A percentile compares a stretch with the other conserved stretches of the same genome.
Evolutionary conservation across 2,797 vertebrate genomes (phyloP).

Genomic region (Gymnocypris eckloni): DNA sequence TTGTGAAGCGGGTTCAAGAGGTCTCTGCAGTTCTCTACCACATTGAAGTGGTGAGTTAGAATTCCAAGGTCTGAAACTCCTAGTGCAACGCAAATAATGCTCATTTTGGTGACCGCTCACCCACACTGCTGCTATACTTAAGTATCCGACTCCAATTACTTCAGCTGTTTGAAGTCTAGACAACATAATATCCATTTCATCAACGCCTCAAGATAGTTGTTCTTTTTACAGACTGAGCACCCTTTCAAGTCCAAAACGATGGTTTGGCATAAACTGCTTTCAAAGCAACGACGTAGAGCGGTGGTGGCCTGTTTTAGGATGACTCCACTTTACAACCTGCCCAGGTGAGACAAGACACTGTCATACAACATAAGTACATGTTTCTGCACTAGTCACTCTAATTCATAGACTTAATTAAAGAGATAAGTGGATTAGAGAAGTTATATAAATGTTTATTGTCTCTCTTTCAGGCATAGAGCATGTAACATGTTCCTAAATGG

Average conservation of each 20-base stretch:
- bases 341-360: slow-evolving; percentile 75
- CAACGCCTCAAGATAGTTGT: not conserved
- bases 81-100: not conserved
- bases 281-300: slow-evolving; percentile 91
- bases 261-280: slow-evolving; percentile 92
- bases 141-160: not conserved
- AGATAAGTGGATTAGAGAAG: not conserved
- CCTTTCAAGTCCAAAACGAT: slow-evolving; percentile 96
- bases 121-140: not conserved
- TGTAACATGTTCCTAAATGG: slow-evolving; percentile 96
- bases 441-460: not conserved
- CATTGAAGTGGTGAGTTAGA: slow-evolving; percentile 85
- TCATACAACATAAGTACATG: not conserved
- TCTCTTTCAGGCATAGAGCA: slow-evolving; percentile 84
- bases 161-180: not conserved
- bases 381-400: not conserved
- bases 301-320: slow-evolving; percentile 96
- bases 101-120: slow-evolving; percentile 12
- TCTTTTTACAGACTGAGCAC: slow-evolving; percentile 82
- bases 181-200: not conserved
- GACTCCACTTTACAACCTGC: slow-evolving; percentile 93
- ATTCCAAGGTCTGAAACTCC: not conserved
- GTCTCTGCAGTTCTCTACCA: slow-evolving; percentile 94
- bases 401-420: not conserved
- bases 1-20: slow-evolving; percentile 93